Base-by-base conservation (phyloP, 2,888 invertebrate genomes). In the Diabrotica balteata region DNA sequence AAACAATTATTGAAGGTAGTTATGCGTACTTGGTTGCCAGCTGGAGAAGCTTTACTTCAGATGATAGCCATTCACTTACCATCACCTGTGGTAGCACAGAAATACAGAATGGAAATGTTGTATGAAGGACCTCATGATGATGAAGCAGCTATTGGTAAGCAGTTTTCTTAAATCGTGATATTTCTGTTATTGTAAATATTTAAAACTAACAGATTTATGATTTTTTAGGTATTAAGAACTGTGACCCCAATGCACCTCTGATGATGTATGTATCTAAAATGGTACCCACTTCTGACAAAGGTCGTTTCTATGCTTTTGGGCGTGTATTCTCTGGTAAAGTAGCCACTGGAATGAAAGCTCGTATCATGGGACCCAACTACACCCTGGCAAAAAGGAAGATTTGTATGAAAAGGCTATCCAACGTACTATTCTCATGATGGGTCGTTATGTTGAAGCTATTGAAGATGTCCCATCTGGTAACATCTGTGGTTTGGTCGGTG, bases 261-360 rank as follows among this genome's bases (percentile, higher is more conserved):
- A 99, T 99, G 98, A 99, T 99, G 99, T 99, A 99, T 90, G 90
- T 99, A 76, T 97, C 97, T 59, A 99, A 99, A 87, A 99, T 99
- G 99, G 99, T 99, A 84, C 99, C 99, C 76, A 99, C 99, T 11
- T 93, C 96, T 10, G 99, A 99, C 86, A 99, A 99, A 88, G 99
- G 99, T 72, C 94, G 99, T 84, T 99, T 99, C 92, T 99, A 98
- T 86, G 99, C 99, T 70, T 99, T 99, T 85, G 99, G 99, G 60
- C 97, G 99, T 86, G 99, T 99, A 45, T 99, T 99, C 90, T 95
- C 98, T 77, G 99, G 99, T 80, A 96, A 93, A 85, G 89, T 80
- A 8, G 87, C 91, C 75, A 96, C 96, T 66, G 96, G 96, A 67
- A 91, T 91, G 89, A 96, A 96, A 86, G 97, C 96, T 71, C 93